Evolutionary conservation across 2,888 invertebrate species (phyloP).

Genomic region (Acrobasis repandana): DNA sequence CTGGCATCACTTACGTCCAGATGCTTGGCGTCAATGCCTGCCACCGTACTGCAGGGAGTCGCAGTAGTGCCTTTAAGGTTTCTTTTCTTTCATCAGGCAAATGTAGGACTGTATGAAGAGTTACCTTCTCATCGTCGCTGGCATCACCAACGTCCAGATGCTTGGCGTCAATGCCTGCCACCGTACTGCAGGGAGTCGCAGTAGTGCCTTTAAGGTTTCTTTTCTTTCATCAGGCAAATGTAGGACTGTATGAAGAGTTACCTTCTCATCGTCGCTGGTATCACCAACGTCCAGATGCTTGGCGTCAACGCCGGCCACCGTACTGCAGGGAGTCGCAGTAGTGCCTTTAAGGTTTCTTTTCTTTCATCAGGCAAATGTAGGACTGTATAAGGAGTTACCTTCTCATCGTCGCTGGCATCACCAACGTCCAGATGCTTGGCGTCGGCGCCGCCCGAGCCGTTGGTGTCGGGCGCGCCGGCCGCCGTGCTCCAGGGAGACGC

Average conservation of each 20-base stretch:
- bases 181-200: slow-evolving; percentile 98
- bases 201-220: slow-evolving; percentile 86
- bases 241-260: slow-evolving; percentile 28
- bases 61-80: too few species aligned
- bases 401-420: slow-evolving; percentile 92
- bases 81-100: background rate
- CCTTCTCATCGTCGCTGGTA: slow-evolving; percentile 90
- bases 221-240: background rate
- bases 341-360: slow-evolving; percentile 79
- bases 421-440: slow-evolving; percentile 96
- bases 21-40: too few species aligned
- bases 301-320: slow-evolving; percentile 93
- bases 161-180: slow-evolving; percentile 93
- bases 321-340: slow-evolving; percentile 98
- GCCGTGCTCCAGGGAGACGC: slow-evolving; percentile 98
- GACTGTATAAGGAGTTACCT: slow-evolving; percentile 46
- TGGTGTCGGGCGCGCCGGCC: slow-evolving; percentile 91
- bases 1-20: too few species aligned
- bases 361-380: background rate
- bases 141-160: slow-evolving; percentile 96
- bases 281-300: slow-evolving; percentile 96
- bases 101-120: background rate
- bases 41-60: too few species aligned
- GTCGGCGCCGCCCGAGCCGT: slow-evolving; percentile 94
- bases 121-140: slow-evolving; percentile 87